Evolutionary conservation across 1,140 invertebrate genomes (phyloP).

Genomic region (Andricus grossulariae): DNA sequence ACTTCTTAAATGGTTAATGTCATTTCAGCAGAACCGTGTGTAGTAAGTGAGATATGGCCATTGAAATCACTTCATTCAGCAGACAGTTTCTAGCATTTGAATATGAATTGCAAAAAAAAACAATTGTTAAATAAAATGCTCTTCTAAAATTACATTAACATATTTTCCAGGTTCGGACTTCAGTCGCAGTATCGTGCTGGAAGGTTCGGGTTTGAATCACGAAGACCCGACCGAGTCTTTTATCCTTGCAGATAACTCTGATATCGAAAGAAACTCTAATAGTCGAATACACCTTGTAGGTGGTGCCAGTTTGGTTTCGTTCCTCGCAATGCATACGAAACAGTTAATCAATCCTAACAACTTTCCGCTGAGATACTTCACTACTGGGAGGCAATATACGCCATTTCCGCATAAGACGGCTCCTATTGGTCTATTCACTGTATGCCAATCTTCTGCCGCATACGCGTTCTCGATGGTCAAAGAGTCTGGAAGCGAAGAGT

Average conservation of each 20-base stretch:
- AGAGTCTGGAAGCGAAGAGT: constrained; percentile 63
- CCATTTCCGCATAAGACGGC: constrained; percentile 67
- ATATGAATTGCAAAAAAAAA: no score
- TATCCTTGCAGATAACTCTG: constrained; percentile 75
- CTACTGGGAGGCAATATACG: constrained; percentile 80
- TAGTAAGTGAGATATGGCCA: no score
- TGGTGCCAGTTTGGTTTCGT: constrained; percentile 78
- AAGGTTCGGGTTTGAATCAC: constrained; percentile 80
- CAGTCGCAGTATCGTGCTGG: constrained; percentile 80
- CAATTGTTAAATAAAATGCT: no score
- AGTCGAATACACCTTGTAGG: constrained; percentile 81
- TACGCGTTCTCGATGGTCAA: constrained; percentile 77
- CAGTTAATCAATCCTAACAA: constrained; percentile 74
- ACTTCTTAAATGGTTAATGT: no score
- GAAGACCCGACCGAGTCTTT: constrained; percentile 76
- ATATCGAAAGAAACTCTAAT: constrained; percentile 71
- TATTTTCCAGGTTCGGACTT: constrained; percentile 79
- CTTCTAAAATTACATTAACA: constrained; percentile 50
- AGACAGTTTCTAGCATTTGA: no score
- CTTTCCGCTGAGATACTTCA: constrained; percentile 80
- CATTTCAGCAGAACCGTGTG: no score
- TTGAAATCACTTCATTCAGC: no score
- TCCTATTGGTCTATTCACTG: constrained; percentile 77
- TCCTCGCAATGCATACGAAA: constrained; percentile 81
- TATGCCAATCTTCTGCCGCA: constrained; percentile 79